Conservation (phyloP, 2,113 vertebrate species). For the Campylomormyrus tamandua region DNA sequence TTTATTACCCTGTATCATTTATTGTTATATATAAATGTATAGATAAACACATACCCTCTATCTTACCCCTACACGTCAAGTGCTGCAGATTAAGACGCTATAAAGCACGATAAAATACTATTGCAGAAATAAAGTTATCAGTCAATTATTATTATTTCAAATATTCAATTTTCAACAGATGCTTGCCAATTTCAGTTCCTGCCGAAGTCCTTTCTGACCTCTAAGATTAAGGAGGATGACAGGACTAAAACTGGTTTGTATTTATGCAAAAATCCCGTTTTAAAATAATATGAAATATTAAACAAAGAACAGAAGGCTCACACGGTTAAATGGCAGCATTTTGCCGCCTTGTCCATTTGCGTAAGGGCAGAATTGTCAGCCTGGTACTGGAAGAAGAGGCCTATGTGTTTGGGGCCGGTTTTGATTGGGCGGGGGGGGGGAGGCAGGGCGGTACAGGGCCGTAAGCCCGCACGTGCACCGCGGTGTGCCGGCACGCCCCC, state of each 20-base stretch:
- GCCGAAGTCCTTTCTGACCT: neutral
- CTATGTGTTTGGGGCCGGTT: neutral
- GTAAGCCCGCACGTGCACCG: neutral
- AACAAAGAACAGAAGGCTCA: neutral
- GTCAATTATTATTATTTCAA: neutral
- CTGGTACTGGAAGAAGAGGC: neutral
- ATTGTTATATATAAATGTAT: neutral
- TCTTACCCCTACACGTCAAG: neutral
- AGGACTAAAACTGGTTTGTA: neutral
- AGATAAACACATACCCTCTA: neutral
- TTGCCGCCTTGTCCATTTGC: neutral
- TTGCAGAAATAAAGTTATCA: neutral
- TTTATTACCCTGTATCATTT: neutral
- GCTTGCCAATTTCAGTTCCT: neutral
- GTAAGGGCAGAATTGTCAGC: neutral
- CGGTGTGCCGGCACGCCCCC: neutral
- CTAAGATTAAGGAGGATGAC: neutral
- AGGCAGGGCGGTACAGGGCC: neutral
- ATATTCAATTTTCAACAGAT: neutral
- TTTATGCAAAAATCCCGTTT: neutral
- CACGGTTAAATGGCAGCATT: neutral
- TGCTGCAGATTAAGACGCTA: neutral
- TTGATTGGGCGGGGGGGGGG: neutral
- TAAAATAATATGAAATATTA: neutral
- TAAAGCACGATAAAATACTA: neutral